Conservation (phyloP, 2,888 invertebrate genomes). For the Gryllus longicercus region DNA sequence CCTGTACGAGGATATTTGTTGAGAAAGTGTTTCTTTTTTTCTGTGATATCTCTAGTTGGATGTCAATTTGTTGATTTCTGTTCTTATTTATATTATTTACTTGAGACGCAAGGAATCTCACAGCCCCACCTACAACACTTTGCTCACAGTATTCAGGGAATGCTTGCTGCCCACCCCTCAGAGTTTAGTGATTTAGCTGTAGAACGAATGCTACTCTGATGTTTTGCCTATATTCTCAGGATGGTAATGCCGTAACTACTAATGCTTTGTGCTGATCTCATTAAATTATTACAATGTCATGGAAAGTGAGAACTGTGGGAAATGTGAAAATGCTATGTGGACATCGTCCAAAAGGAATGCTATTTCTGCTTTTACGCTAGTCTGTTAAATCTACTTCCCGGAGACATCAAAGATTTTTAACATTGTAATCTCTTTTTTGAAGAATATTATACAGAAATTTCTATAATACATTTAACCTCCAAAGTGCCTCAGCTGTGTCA, state of each 20-base stretch:
- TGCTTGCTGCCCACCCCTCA: conserved; percentile 5
- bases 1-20: conserved; percentile 1
- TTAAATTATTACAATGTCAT: too few relatives aligned
- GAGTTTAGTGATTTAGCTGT: neutral
- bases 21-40: conserved; percentile 2
- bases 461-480: too few relatives aligned
- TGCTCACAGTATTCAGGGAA: conserved; percentile 17
- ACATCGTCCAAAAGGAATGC: too few relatives aligned
- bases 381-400: too few relatives aligned
- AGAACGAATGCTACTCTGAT: neutral
- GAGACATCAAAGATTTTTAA: too few relatives aligned
- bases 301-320: too few relatives aligned
- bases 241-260: neutral
- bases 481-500: too few relatives aligned
- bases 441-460: too few relatives aligned
- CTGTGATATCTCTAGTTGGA: conserved; percentile 17
- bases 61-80: conserved; percentile 10
- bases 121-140: conserved; percentile 9
- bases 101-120: conserved; percentile 17
- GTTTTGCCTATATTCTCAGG: neutral
- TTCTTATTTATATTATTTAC: conserved; percentile 17
- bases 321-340: too few relatives aligned
- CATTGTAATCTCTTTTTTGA: too few relatives aligned
- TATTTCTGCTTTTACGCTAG: too few relatives aligned
- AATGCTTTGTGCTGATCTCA: too few relatives aligned